Percentiles rank a stretch among this genome's conserved stretches.
Evolutionary conservation across 1,140 invertebrate genomes (phyloP).

Genomic region (Ceratosolen fusciceps): DNA sequence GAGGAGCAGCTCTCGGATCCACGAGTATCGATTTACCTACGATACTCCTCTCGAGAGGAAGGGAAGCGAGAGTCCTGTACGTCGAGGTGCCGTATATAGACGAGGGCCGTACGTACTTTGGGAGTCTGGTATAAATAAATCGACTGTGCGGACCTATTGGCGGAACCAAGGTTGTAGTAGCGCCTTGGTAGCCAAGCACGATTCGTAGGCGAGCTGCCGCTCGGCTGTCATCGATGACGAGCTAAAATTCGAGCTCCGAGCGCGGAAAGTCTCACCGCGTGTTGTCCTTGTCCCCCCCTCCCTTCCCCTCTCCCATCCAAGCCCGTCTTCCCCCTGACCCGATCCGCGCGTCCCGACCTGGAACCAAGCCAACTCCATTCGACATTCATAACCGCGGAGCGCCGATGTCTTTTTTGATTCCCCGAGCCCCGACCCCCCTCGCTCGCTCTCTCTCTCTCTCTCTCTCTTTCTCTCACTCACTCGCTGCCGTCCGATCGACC

Average conservation of each 20-base stretch:
- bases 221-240: conserved; percentile 33
- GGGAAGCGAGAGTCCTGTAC: no score
- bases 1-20: no score
- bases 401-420: background rate
- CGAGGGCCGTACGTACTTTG: no score
- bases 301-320: conserved; percentile 19
- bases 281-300: background rate
- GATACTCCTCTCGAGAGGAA: no score
- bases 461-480: background rate
- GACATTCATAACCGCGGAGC: conserved; percentile 58
- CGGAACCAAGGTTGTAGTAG: no score
- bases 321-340: background rate
- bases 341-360: conserved; percentile 30
- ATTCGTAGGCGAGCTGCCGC: no score
- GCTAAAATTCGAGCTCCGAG: conserved; percentile 23
- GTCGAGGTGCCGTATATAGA: no score
- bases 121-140: no score
- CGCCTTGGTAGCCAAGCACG: no score
- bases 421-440: background rate
- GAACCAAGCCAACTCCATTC: conserved; percentile 56
- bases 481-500: background rate
- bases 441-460: background rate
- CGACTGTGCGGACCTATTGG: no score
- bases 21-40: no score
- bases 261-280: conserved; percentile 14